These are phyloP conservation scores for Thalassophryne amazonica DNA, from an alignment of 2,797 vertebrate species.

Conservation along the genomic window DNA sequence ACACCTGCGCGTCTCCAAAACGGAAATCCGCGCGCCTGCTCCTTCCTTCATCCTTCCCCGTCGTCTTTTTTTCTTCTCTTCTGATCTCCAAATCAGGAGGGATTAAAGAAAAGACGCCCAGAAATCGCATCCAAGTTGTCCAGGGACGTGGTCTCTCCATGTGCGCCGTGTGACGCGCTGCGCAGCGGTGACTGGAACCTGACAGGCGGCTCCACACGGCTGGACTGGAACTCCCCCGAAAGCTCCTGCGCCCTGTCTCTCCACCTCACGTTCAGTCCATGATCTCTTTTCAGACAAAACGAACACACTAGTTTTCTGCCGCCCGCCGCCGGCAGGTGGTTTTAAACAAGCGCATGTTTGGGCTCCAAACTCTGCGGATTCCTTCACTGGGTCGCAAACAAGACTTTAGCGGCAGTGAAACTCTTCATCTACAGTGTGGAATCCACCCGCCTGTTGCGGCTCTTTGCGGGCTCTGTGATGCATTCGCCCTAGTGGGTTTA, in stretches of 20 bases:
- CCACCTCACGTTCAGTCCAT: background rate
- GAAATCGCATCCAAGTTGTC: constrained; percentile 12
- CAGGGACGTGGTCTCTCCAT: constrained; percentile 10
- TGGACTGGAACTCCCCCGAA: background rate
- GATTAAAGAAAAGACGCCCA: background rate
- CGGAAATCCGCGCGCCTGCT: constrained; percentile 42
- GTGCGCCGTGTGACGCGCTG: constrained; percentile 13
- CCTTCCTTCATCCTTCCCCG: background rate
- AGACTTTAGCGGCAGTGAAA: background rate
- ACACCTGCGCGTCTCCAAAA: constrained; percentile 40
- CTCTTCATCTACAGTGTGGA: background rate
- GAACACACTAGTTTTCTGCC: background rate
- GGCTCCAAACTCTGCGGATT: constrained; percentile 28
- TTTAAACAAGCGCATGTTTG: background rate
- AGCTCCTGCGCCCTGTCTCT: background rate
- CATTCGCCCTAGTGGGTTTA: background rate
- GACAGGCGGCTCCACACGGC: background rate
- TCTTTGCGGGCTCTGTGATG: background rate
- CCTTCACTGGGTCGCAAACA: constrained; percentile 10
- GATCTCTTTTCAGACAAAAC: background rate
- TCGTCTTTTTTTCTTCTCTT: background rate
- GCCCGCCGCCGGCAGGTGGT: background rate
- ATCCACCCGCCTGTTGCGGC: constrained; percentile 24
- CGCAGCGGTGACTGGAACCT: constrained; percentile 21
- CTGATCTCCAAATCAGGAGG: background rate